Evolutionary conservation across 2,797 vertebrate genomes (phyloP).

Genomic region (Dendrocincla tyrannina): DNA sequence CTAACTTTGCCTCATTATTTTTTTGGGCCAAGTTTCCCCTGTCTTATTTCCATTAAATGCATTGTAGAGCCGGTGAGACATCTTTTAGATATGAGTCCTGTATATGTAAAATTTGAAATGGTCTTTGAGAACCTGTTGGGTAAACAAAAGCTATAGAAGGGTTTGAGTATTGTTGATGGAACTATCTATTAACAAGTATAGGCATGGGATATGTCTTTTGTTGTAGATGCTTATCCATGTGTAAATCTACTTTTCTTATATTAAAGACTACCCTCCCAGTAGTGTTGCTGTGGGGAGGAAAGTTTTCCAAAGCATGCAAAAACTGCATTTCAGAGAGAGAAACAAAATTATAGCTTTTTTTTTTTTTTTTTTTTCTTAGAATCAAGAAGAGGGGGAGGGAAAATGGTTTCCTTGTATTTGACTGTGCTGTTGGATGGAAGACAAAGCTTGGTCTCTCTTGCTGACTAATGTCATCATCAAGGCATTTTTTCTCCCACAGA

Average conservation of each 20-base stretch:
- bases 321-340: slow-evolving; percentile 58
- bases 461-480: slow-evolving; percentile 71
- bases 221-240: neutral
- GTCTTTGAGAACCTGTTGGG: neutral
- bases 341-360: slow-evolving; percentile 45
- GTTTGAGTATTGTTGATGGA: neutral
- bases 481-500: slow-evolving; percentile 54
- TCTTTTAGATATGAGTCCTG: neutral
- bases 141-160: neutral
- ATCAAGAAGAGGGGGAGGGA: slow-evolving; percentile 54
- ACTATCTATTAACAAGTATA: neutral
- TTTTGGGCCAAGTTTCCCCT: neutral
- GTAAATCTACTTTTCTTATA: neutral
- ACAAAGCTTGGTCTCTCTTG: slow-evolving; percentile 71
- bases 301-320: slow-evolving; percentile 28
- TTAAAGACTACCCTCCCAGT: neutral
- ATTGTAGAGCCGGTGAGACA: neutral
- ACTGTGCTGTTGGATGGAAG: slow-evolving; percentile 33
- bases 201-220: neutral
- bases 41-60: neutral
- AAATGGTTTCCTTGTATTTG: slow-evolving; percentile 72
- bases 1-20: neutral
- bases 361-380: slow-evolving; percentile 27
- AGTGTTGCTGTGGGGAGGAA: neutral
- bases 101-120: neutral